Base-by-base conservation (phyloP, 2,888 invertebrate genomes). In the Drosophila macrospina region DNA sequence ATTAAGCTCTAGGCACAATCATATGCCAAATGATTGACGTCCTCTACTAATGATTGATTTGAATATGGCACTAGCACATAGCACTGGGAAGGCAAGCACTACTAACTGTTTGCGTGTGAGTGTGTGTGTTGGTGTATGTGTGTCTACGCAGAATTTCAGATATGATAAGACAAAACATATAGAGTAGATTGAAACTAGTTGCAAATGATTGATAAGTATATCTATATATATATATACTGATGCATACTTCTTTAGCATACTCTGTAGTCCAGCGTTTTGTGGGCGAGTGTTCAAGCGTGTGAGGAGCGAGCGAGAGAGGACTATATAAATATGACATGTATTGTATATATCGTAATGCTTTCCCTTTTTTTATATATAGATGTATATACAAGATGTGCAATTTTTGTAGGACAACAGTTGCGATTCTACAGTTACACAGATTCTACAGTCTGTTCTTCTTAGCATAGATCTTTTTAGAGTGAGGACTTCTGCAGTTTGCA, bases 1-100 rank as follows among this genome's bases (percentile, higher is more conserved):
- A 52, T 82, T 80, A 80, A 80, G 80, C 80, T 80, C 80, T 76
- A 76, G 83, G 86, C 80, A 69, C 51, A 50, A 20, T 34, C 45
- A 62, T 64, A 64, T 56, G 57, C 61, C 59, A 64, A 59, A 62
- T 72, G 72, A 72, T 72, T 72, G 72, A 72, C 61, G 52, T 61
- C 47, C 56, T 42, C 61, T 71, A 66, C 56, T 56, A 54, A 54
- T 71, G 72, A 72, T 65, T 70, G 54, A 73, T 55, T 61, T 30
- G 1, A 16, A 62, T 62, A 78, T 77, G 75, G 75, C 74, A 78
- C 71, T 74, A 66, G 70, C 70, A 75, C 57, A 60, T 77, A 57
- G 75, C 78, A 77, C 63, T 72, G 66, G 52, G 34, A 50, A 24
- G 34, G 26, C 51, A 51, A 51, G 51, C 51, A 41, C n/a, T 39